Evolutionary conservation across 2,888 invertebrate species (phyloP).

Genomic region (Melikaiella ostensackeni): DNA sequence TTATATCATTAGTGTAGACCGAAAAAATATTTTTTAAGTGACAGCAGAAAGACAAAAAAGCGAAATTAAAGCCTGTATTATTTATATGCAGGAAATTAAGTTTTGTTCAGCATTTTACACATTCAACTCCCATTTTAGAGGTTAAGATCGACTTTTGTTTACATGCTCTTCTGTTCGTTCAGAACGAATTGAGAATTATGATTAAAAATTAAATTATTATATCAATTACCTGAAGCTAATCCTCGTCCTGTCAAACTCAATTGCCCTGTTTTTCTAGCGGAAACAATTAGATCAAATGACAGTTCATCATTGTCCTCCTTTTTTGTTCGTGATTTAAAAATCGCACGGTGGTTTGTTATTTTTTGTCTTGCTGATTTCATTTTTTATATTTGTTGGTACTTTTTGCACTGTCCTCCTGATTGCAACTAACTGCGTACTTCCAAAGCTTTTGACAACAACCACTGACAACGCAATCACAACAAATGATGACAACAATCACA

Average conservation of each 20-base stretch:
- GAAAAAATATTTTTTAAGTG: too few relatives aligned
- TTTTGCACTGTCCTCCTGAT: neutral
- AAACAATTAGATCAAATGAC: slow-evolving; percentile 85
- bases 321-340: slow-evolving; percentile 87
- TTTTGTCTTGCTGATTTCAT: slow-evolving; percentile 45
- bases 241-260: slow-evolving; percentile 88
- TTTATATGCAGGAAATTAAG: neutral
- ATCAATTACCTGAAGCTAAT: slow-evolving; percentile 83
- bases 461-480: too few relatives aligned
- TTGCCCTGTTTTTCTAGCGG: slow-evolving; percentile 88
- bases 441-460: too few relatives aligned
- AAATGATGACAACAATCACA: too few relatives aligned
- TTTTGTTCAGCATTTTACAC: neutral
- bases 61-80: too few relatives aligned
- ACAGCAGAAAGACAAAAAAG: too few relatives aligned
- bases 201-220: slow-evolving; percentile 40
- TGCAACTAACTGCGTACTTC: too few relatives aligned
- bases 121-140: neutral
- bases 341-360: slow-evolving; percentile 65
- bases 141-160: slow-evolving; percentile 15
- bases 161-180: neutral
- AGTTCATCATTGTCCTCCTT: slow-evolving; percentile 84
- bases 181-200: neutral
- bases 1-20: too few relatives aligned
- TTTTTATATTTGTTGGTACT: neutral